Evolutionary conservation across 2,888 invertebrate species (phyloP).

Genomic region (Agrotis exclamationis): DNA sequence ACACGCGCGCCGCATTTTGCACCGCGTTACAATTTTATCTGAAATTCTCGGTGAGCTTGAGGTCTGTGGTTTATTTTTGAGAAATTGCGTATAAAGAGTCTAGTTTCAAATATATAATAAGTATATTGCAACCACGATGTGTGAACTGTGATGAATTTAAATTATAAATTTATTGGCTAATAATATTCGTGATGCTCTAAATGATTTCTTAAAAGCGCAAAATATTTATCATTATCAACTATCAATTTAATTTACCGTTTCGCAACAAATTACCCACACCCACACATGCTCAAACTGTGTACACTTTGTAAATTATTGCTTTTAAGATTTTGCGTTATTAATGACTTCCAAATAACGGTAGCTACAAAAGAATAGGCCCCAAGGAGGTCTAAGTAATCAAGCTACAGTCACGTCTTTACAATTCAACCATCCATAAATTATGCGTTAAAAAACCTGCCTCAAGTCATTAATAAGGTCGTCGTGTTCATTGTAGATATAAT

Average conservation of each 20-base stretch:
- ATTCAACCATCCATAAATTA: slow-evolving; percentile 41
- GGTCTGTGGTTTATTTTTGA: slow-evolving; percentile 3
- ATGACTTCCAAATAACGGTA: slow-evolving; percentile 52
- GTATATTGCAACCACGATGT: no score
- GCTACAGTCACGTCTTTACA: slow-evolving; percentile 31
- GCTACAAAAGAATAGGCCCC: slow-evolving; percentile 42
- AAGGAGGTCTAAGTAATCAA: slow-evolving; percentile 61
- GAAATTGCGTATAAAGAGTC: no score
- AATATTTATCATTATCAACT: slow-evolving; percentile 1
- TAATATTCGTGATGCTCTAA: background rate
- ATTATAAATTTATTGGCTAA: background rate
- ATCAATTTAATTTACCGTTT: slow-evolving; percentile 11
- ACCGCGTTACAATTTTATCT: slow-evolving; percentile 33
- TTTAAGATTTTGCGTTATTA: slow-evolving; percentile 28
- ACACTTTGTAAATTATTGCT: slow-evolving; percentile 10
- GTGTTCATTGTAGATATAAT: slow-evolving; percentile 45
- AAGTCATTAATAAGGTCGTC: slow-evolving; percentile 51
- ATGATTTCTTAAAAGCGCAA: background rate
- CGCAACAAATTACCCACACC: slow-evolving; percentile 4
- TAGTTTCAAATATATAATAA: no score
- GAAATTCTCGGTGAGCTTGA: slow-evolving; percentile 25
- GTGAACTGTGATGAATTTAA: background rate
- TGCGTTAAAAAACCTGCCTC: slow-evolving; percentile 33
- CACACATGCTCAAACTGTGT: background rate
- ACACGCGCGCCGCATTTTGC: slow-evolving; percentile 25